A percentile compares a stretch with the other conserved stretches of the same genome.
Evolutionary conservation across 2,888 invertebrate species (phyloP).

Genomic region (Ethmia dodecea): DNA sequence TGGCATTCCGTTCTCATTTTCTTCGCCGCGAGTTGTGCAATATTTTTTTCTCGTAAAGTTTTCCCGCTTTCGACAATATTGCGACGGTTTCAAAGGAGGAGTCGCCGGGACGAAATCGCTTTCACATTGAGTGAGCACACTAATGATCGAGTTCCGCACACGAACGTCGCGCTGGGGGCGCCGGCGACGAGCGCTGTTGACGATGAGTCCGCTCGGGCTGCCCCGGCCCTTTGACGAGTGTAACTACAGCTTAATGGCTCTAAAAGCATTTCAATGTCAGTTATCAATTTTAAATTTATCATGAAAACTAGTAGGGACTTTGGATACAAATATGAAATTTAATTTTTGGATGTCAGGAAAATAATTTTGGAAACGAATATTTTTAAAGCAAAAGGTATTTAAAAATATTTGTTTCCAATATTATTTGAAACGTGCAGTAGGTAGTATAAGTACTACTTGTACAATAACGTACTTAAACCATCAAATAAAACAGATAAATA

Average conservation of each 20-base stretch:
- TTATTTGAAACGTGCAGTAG: too few relatives aligned
- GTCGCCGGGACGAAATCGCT: constrained; percentile 68
- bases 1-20: constrained; percentile 66
- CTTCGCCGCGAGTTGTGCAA: constrained; percentile 52
- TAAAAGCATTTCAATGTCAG: constrained; percentile 60
- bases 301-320: too few relatives aligned
- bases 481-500: too few relatives aligned
- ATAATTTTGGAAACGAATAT: too few relatives aligned
- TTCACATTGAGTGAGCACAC: constrained; percentile 74
- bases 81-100: constrained; percentile 67
- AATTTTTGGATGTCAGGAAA: too few relatives aligned
- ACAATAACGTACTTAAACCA: too few relatives aligned
- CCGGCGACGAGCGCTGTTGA: not conserved
- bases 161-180: constrained; percentile 13
- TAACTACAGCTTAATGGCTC: constrained; percentile 55
- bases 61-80: constrained; percentile 75
- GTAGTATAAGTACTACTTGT: too few relatives aligned
- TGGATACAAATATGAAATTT: too few relatives aligned
- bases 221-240: constrained; percentile 53
- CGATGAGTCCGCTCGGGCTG: constrained; percentile 17
- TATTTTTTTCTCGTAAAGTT: constrained; percentile 69
- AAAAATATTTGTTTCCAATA: too few relatives aligned
- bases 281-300: too few relatives aligned
- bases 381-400: too few relatives aligned
- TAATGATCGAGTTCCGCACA: constrained; percentile 74